Evolutionary conservation across 2,113 vertebrate genomes (phyloP).

Genomic region (Peucedramus taeniatus): DNA sequence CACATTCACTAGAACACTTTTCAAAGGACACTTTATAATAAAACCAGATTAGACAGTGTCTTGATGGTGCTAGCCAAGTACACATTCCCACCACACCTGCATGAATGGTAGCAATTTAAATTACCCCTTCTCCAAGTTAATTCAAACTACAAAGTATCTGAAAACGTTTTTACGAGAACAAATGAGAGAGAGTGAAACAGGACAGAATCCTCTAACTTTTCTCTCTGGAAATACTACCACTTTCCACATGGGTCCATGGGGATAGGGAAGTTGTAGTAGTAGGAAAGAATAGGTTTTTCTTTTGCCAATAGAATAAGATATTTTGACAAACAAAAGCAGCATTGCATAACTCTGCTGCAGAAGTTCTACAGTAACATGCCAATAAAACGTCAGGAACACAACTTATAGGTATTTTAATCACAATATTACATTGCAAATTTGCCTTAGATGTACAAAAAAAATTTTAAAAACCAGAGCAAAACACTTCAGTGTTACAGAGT

Average conservation of each 20-base stretch:
- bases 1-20: not conserved
- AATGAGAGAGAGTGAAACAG: not conserved
- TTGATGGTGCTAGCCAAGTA: not conserved
- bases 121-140: not conserved
- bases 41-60: not conserved
- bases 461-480: not conserved
- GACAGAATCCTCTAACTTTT: not conserved
- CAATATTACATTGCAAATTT: not conserved
- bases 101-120: not conserved
- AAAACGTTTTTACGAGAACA: not conserved
- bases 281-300: not conserved
- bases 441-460: not conserved
- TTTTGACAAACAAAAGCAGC: not conserved
- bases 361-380: not conserved
- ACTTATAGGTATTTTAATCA: not conserved
- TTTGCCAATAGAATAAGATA: not conserved
- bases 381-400: not conserved
- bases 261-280: not conserved
- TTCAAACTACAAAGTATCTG: not conserved
- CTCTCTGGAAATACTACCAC: not conserved
- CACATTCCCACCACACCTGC: rapidly evolving
- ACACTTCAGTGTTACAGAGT: not conserved
- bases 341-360: not conserved
- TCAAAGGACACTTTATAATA: not conserved
- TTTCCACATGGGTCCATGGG: not conserved